Evolutionary conservation across 2,113 vertebrate species (phyloP).

Genomic region (Lynx canadensis): DNA sequence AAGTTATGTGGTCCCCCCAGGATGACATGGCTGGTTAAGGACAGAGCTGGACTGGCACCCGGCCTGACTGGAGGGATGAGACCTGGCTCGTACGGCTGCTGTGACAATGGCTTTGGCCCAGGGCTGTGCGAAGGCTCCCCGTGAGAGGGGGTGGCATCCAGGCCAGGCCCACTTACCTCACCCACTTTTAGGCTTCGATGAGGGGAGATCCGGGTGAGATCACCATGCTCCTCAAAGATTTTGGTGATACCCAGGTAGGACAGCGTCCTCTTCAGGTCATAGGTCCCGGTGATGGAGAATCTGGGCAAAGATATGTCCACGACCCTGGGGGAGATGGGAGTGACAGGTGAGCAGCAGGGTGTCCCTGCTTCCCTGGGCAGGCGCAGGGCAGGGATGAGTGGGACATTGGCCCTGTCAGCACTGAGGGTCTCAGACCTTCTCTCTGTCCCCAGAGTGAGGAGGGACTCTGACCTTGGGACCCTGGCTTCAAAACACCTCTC

Average conservation of each 20-base stretch:
- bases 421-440: not conserved
- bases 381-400: fast-evolving
- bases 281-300: slow-evolving; percentile 89
- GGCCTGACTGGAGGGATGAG: fast-evolving
- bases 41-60: not conserved
- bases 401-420: not conserved
- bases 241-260: slow-evolving; percentile 88
- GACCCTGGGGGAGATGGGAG: slow-evolving; percentile 4
- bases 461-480: not conserved
- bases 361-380: fast-evolving
- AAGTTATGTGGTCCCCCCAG: fast-evolving
- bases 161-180: slow-evolving; percentile 85
- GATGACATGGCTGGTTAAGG: not conserved
- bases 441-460: not conserved
- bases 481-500: not conserved
- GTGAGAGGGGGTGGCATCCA: fast-evolving
- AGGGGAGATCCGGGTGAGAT: slow-evolving; percentile 89
- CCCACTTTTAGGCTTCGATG: slow-evolving; percentile 86
- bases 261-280: slow-evolving; percentile 85
- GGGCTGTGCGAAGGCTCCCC: fast-evolving
- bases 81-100: fast-evolving
- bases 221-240: slow-evolving; percentile 87
- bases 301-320: slow-evolving; percentile 84
- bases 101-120: fast-evolving
- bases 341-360: fast-evolving